Evolutionary conservation across 2,888 invertebrate species (phyloP).

Genomic region (Liodrosophila aerea): DNA sequence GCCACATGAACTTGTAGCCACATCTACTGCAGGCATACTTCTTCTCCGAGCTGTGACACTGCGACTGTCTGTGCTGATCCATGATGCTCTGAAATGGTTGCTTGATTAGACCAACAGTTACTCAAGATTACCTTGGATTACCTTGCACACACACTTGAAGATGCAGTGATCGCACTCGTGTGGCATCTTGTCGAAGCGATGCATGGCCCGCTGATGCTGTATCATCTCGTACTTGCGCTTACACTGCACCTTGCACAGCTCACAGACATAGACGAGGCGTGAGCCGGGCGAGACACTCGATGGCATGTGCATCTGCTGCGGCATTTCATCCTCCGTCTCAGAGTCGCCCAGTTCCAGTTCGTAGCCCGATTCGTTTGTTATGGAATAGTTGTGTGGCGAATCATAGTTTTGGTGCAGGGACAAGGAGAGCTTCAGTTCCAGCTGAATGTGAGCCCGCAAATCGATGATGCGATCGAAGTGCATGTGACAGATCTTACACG

Average conservation of each 20-base stretch:
- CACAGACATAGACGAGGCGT: constrained; percentile 66
- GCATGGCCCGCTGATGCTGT: constrained; percentile 78
- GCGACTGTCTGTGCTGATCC: constrained; percentile 83
- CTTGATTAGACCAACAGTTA: no score
- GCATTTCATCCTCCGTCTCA: constrained; percentile 80
- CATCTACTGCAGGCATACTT: constrained; percentile 74
- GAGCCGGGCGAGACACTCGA: constrained; percentile 3
- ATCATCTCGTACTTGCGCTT: constrained; percentile 79
- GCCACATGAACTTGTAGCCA: constrained; percentile 81
- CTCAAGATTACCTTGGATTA: no score
- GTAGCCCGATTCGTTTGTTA: constrained; percentile 79
- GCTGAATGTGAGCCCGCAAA: constrained; percentile 69
- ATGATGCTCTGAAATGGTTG: constrained; percentile 83
- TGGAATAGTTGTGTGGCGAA: constrained; percentile 76
- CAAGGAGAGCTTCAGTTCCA: constrained; percentile 56
- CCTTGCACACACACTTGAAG: constrained; percentile 84
- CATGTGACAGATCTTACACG: constrained; percentile 74
- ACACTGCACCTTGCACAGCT: constrained; percentile 75
- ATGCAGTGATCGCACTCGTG: constrained; percentile 84
- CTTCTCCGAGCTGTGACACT: constrained; percentile 79
- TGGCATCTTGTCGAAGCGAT: constrained; percentile 83
- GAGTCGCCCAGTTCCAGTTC: constrained; percentile 81
- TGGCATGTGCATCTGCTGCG: constrained; percentile 9
- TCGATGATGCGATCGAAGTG: constrained; percentile 66
- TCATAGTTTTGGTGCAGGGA: constrained; percentile 56